Conservation (phyloP, 2,888 invertebrate genomes). For the Plagiodera versicolora region DNA sequence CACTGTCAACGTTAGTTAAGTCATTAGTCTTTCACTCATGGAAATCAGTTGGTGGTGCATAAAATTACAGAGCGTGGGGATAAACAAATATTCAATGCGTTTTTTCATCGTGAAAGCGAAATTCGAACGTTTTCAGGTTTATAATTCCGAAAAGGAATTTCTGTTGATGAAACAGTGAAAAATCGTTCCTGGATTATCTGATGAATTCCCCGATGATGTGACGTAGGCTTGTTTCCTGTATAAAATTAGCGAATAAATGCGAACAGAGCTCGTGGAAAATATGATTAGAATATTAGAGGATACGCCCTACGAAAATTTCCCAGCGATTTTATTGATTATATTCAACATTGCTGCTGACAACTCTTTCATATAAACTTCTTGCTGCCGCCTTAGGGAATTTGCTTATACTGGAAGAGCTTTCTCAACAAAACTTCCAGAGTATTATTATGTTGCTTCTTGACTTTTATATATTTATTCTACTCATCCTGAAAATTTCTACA, state of each 20-base stretch:
- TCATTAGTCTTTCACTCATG: neutral
- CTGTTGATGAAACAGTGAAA: neutral
- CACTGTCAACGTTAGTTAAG: slow-evolving; percentile 35
- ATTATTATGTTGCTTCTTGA: slow-evolving; percentile 49
- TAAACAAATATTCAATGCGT: no score
- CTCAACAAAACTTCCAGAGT: slow-evolving; percentile 50
- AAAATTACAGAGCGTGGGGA: no score
- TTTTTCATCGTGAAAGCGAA: no score
- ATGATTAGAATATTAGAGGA: slow-evolving; percentile 44
- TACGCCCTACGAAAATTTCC: slow-evolving; percentile 36
- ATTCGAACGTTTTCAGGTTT: no score
- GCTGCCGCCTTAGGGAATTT: slow-evolving; percentile 49
- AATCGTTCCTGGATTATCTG: neutral
- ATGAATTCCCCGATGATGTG: slow-evolving; percentile 7
- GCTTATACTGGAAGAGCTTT: slow-evolving; percentile 49
- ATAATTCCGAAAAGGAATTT: no score
- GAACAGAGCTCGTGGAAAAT: slow-evolving; percentile 41
- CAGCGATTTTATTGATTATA: slow-evolving; percentile 49
- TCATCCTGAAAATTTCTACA: slow-evolving; percentile 37
- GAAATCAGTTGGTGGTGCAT: no score
- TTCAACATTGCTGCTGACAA: slow-evolving; percentile 51
- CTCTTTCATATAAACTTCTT: slow-evolving; percentile 53
- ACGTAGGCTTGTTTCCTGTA: slow-evolving; percentile 15
- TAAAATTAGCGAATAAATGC: slow-evolving; percentile 38
- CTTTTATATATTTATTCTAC: slow-evolving; percentile 49